phyloP scores from a whole-genome alignment of 1,140 invertebrate genomes.

The Lucilia sericata region DNA sequence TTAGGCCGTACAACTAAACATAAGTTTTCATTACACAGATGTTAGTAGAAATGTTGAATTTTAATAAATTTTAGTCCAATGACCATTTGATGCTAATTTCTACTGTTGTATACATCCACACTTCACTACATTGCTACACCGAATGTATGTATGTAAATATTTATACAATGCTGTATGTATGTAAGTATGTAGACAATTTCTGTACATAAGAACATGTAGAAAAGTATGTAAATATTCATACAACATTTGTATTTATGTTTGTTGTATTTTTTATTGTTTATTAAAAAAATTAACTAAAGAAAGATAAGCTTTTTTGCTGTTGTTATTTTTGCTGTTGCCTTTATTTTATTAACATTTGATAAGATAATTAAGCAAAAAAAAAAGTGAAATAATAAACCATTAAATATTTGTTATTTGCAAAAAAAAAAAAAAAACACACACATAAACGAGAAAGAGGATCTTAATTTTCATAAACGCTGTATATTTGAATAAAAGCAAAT shows the following conservation, averaged over 20 bases:
- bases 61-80: constrained; percentile 29
- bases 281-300: constrained; percentile 32
- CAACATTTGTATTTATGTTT: background rate
- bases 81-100: constrained; percentile 12
- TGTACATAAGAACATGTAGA: background rate
- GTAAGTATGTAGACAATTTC: background rate
- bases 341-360: constrained; percentile 13
- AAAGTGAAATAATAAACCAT: constrained; percentile 15
- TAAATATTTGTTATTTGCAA: constrained; percentile 38
- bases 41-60: background rate
- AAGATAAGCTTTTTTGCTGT: constrained; percentile 35
- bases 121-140: background rate
- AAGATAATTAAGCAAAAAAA: constrained; percentile 7
- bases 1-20: background rate
- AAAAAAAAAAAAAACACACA: background rate
- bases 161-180: background rate
- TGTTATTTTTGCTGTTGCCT: background rate
- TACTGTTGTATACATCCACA: background rate
- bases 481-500: background rate
- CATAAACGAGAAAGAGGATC: background rate
- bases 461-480: background rate
- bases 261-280: constrained; percentile 34
- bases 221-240: background rate
- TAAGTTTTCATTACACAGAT: background rate
- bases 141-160: background rate